phyloP scores from a whole-genome alignment of 2,797 vertebrate genomes.

The Rhinoraja longicauda region DNA sequence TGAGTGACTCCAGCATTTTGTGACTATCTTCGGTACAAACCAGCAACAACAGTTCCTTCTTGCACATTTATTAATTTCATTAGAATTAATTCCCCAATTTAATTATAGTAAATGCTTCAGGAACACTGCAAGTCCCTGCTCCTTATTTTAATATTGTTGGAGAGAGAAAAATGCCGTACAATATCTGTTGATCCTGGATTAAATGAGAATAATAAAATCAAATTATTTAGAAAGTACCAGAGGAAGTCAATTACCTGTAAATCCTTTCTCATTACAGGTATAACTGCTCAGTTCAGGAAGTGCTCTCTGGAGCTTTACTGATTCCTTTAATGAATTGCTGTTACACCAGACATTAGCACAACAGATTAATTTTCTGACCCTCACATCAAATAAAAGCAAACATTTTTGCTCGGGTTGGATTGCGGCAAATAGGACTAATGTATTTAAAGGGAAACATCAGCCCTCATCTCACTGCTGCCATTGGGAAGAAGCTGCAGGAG shows the following conservation, averaged over 20 bases:
- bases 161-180: neutral
- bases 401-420: neutral
- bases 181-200: neutral
- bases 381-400: neutral
- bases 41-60: no score
- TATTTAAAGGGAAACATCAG: neutral
- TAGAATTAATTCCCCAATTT: neutral
- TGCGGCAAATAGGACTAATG: neutral
- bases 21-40: no score
- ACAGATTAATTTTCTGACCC: neutral
- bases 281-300: neutral
- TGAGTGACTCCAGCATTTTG: no score
- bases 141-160: neutral
- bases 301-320: neutral
- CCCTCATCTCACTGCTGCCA: no score
- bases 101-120: neutral
- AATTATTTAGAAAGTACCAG: slow-evolving; percentile 11
- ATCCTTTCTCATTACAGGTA: neutral
- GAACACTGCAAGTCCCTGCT: neutral
- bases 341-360: neutral
- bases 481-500: no score
- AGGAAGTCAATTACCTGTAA: slow-evolving; percentile 7
- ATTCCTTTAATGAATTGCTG: neutral
- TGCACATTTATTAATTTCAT: neutral
- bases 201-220: neutral